Evolutionary conservation across 2,797 vertebrate genomes (phyloP).

Genomic region (Eptatretus atami): DNA sequence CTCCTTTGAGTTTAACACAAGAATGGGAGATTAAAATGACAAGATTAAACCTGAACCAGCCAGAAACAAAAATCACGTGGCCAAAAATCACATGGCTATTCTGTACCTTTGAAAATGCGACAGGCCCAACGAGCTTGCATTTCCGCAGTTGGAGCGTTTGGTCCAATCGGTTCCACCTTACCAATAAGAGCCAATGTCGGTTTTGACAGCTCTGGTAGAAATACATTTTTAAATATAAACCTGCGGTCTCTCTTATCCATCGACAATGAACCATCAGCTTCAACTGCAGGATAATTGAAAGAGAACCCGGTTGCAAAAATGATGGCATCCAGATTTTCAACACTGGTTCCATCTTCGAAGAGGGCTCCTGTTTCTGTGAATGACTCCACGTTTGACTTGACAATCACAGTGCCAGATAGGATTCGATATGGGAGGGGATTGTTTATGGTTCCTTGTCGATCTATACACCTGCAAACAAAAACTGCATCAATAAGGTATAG

Average conservation of each 20-base stretch:
- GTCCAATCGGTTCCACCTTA: slow-evolving; percentile 24
- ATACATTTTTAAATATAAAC: slow-evolving; percentile 26
- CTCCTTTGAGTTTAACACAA: too few species aligned
- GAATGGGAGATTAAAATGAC: too few species aligned
- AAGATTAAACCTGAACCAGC: too few species aligned
- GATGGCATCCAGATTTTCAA: slow-evolving; percentile 22
- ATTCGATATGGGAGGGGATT: slow-evolving; percentile 32
- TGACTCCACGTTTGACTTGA: slow-evolving; percentile 22
- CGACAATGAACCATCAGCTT: slow-evolving; percentile 13
- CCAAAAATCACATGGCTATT: too few species aligned
- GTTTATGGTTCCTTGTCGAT: slow-evolving; percentile 23
- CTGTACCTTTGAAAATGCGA: slow-evolving; percentile 26
- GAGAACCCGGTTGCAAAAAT: slow-evolving; percentile 35
- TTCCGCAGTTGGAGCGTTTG: slow-evolving; percentile 30
- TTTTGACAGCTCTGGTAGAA: slow-evolving; percentile 19
- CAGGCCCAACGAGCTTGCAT: slow-evolving; percentile 30
- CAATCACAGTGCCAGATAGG: slow-evolving; percentile 21
- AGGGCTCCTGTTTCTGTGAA: slow-evolving; percentile 21
- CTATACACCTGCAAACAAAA: slow-evolving; percentile 15
- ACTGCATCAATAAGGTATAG: too few species aligned
- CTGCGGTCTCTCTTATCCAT: slow-evolving; percentile 20
- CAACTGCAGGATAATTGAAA: slow-evolving; percentile 27
- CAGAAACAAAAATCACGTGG: too few species aligned
- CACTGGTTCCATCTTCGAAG: slow-evolving; percentile 24
- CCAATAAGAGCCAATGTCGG: slow-evolving; percentile 26